Evolutionary conservation across 2,797 vertebrate genomes (phyloP).

Genomic region (Lophotriccus pileatus): DNA sequence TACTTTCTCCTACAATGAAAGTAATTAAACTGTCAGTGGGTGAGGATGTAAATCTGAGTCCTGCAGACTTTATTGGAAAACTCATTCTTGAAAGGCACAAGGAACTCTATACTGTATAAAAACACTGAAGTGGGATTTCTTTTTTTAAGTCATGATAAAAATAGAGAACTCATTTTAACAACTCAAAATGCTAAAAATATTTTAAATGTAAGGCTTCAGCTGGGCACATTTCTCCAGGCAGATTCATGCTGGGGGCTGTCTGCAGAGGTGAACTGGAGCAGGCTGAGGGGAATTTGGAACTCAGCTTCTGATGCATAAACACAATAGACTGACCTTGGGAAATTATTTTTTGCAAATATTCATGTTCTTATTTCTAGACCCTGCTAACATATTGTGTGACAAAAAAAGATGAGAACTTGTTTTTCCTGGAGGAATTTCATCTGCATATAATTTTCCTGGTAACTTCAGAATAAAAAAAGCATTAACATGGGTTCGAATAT

Average conservation of each 20-base stretch:
- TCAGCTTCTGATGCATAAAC: neutral
- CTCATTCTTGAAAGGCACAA: neutral
- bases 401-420: neutral
- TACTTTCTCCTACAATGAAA: slow-evolving; percentile 40
- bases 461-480: neutral
- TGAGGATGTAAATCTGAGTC: slow-evolving; percentile 44
- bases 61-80: slow-evolving; percentile 18
- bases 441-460: neutral
- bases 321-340: neutral
- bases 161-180: neutral
- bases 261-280: neutral
- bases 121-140: neutral
- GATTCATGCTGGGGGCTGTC: fast-evolving
- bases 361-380: neutral
- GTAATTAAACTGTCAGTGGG: slow-evolving; percentile 52
- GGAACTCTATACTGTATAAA: neutral
- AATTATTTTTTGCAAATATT: neutral
- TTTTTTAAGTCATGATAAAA: neutral
- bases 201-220: neutral
- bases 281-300: neutral
- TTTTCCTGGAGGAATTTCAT: slow-evolving; percentile 9
- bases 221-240: neutral
- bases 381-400: neutral
- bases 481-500: neutral
- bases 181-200: neutral